These are phyloP conservation scores for Calephelis perditalis DNA, from an alignment of 2,888 invertebrate species.

Conservation along the genomic window DNA sequence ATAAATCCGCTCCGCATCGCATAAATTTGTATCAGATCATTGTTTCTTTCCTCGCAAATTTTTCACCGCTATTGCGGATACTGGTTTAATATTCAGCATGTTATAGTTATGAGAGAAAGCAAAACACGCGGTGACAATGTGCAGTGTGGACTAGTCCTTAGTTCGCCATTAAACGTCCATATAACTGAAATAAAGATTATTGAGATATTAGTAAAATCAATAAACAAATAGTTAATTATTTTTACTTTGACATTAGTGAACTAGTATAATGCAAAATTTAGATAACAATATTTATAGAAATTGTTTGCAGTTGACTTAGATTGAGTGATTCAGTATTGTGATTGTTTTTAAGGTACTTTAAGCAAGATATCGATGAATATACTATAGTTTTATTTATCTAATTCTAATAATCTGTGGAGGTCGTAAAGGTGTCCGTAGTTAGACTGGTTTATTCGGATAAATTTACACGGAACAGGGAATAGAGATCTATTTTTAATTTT, in stretches of 20 bases:
- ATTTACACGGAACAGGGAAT: background rate
- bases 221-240: too few relatives aligned
- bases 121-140: too few relatives aligned
- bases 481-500: background rate
- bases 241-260: background rate
- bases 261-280: background rate
- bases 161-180: too few relatives aligned
- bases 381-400: background rate
- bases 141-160: too few relatives aligned
- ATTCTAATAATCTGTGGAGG: background rate
- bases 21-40: too few relatives aligned
- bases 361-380: background rate
- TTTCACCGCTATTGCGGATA: too few relatives aligned
- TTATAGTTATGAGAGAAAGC: too few relatives aligned
- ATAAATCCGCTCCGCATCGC: too few relatives aligned
- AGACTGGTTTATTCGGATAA: background rate
- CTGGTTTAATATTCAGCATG: too few relatives aligned
- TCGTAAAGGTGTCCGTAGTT: background rate
- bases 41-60: too few relatives aligned
- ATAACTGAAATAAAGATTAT: too few relatives aligned
- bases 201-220: too few relatives aligned
- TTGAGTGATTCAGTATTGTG: constrained; percentile 52
- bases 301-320: constrained; percentile 19
- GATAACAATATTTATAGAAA: constrained; percentile 8
- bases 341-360: constrained; percentile 31